phyloP scores from a whole-genome alignment of 2,113 vertebrate genomes.

The Synchiropus splendidus region DNA sequence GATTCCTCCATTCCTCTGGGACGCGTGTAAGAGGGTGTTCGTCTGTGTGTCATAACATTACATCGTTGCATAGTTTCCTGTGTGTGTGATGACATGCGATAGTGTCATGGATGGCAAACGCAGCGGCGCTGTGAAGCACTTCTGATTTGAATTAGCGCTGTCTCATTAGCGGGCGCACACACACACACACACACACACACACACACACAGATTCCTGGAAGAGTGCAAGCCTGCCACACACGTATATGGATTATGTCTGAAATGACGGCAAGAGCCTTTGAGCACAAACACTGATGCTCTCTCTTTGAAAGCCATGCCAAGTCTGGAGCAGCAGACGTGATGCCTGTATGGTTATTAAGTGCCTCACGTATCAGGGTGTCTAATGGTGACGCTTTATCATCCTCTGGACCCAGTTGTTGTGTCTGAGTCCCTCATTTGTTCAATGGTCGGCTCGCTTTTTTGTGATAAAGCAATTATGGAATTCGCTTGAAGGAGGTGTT shows the following conservation, averaged over 20 bases:
- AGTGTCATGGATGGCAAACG: slow-evolving; percentile 40
- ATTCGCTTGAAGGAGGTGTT: no score
- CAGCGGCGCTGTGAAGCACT: slow-evolving; percentile 26
- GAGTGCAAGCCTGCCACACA: slow-evolving; percentile 38
- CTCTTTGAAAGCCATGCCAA: slow-evolving; percentile 37
- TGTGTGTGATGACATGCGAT: slow-evolving; percentile 38
- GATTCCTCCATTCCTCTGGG: no score
- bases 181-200: slow-evolving; percentile 12
- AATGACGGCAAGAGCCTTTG: slow-evolving; percentile 39
- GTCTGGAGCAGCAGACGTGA: slow-evolving; percentile 34
- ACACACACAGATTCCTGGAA: slow-evolving; percentile 50
- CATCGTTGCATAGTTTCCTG: not conserved
- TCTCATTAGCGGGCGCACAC: slow-evolving; percentile 42
- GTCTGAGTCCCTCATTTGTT: slow-evolving; percentile 29
- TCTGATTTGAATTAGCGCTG: slow-evolving; percentile 63
- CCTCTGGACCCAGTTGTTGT: slow-evolving; percentile 37
- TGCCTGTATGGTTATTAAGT: slow-evolving; percentile 18
- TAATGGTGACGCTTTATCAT: slow-evolving; percentile 52
- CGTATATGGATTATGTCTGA: slow-evolving; percentile 40
- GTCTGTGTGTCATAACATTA: not conserved
- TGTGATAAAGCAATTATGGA: slow-evolving; percentile 10
- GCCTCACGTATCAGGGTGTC: slow-evolving; percentile 46
- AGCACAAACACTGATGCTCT: slow-evolving; percentile 22
- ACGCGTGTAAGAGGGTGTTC: not conserved
- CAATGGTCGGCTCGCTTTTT: no score